Conservation (phyloP, 1,140 invertebrate genomes). For the Drosophila orosa region DNA sequence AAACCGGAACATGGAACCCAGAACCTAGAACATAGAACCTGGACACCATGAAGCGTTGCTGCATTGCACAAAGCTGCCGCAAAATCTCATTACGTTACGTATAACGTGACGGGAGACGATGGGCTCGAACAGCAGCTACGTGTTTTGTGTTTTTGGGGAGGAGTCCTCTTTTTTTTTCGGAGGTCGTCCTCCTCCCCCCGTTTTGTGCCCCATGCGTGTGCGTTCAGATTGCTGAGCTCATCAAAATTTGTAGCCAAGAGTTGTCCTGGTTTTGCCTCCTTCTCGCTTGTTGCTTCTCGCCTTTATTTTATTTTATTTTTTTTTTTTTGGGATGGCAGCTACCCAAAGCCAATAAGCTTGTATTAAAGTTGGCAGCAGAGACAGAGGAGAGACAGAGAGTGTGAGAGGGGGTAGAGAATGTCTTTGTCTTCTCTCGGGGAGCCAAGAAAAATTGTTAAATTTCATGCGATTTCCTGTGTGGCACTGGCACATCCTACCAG, state of each 20-base stretch:
- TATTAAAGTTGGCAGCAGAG: slow-evolving; percentile 52
- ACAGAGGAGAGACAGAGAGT: too few species aligned
- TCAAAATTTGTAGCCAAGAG: slow-evolving; percentile 56
- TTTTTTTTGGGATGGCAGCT: slow-evolving; percentile 19
- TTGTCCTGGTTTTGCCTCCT: slow-evolving; percentile 20
- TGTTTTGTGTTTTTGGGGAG: slow-evolving; percentile 32
- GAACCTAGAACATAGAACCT: neutral
- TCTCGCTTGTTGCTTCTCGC: neutral
- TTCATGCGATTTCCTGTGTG: slow-evolving; percentile 58
- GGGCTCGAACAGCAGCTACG: slow-evolving; percentile 36
- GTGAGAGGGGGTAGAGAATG: neutral
- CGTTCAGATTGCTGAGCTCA: slow-evolving; percentile 60
- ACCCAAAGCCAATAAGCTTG: slow-evolving; percentile 72
- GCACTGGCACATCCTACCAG: slow-evolving; percentile 13
- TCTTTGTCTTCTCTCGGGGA: slow-evolving; percentile 47
- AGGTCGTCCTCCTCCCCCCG: too few species aligned
- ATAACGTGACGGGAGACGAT: slow-evolving; percentile 57
- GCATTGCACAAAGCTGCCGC: slow-evolving; percentile 67
- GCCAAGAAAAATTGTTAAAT: slow-evolving; percentile 57
- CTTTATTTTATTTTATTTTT: neutral
- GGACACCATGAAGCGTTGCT: slow-evolving; percentile 8
- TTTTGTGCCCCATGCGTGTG: slow-evolving; percentile 42
- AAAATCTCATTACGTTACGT: slow-evolving; percentile 76
- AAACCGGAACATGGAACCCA: neutral
- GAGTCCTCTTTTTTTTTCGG: slow-evolving; percentile 5